A percentile compares a stretch with the other conserved stretches of the same genome.
Conservation (phyloP, 2,113 vertebrate genomes). For the Rhabdomys dilectus region DNA sequence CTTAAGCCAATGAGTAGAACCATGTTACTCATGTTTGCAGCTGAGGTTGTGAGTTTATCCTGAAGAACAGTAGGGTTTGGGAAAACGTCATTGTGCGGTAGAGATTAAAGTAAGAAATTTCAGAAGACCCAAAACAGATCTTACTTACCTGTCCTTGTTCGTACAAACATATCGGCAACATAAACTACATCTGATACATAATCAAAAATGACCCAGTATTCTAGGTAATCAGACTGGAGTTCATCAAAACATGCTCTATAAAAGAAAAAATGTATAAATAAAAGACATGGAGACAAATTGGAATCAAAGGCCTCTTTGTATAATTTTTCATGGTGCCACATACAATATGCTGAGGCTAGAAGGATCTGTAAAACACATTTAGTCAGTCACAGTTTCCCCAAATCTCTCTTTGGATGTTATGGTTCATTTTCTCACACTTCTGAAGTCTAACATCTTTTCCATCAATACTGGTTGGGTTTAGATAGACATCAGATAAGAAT, state of each 20-base stretch:
- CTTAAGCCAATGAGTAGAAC: background rate
- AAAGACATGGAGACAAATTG: background rate
- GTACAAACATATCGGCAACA: constrained; percentile 94
- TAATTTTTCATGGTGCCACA: background rate
- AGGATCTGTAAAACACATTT: background rate
- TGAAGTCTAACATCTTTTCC: constrained; percentile 26
- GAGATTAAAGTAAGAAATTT: constrained; percentile 14
- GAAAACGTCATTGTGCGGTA: constrained; percentile 3
- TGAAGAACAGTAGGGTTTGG: background rate
- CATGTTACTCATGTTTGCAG: background rate
- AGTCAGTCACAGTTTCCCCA: background rate
- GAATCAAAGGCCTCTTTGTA: background rate
- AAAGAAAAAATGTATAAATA: constrained; percentile 57
- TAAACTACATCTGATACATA: constrained; percentile 91
- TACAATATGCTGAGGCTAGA: background rate
- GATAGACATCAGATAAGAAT: constrained; percentile 39
- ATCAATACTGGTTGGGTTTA: background rate
- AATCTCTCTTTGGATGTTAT: background rate
- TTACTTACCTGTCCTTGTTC: constrained; percentile 93
- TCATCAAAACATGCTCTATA: constrained; percentile 97
- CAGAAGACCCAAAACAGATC: constrained; percentile 82
- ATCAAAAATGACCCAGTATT: constrained; percentile 92
- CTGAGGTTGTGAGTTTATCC: background rate
- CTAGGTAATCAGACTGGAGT: constrained; percentile 92
- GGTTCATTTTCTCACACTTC: background rate